These are phyloP conservation scores for Caenorhabditis japonica DNA, from an alignment of 2,888 invertebrate species.

Conservation along the genomic window DNA sequence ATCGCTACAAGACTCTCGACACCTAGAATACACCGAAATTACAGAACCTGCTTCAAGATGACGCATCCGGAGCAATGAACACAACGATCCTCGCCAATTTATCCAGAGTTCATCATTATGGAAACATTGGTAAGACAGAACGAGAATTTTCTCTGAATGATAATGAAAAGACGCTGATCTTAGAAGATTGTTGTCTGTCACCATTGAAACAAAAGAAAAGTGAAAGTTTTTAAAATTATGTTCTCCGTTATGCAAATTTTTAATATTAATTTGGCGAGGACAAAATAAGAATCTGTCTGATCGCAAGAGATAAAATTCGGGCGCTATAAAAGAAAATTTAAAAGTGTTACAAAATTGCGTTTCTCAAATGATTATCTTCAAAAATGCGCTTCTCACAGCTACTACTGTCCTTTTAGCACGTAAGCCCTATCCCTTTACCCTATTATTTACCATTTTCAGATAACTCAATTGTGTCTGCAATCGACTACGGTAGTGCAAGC, in stretches of 20 bases:
- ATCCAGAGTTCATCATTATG: constrained; percentile 22
- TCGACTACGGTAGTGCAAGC: constrained; percentile 39
- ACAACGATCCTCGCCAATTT: constrained; percentile 7
- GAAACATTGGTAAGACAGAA: constrained; percentile 22
- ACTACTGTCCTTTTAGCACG: constrained; percentile 14
- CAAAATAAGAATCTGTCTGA: constrained; percentile 1
- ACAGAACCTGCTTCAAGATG: constrained; percentile 34
- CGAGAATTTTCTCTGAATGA: background rate
- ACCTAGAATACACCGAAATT: no score
- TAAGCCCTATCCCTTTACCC: background rate
- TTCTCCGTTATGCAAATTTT: constrained; percentile 10
- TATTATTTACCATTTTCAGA: constrained; percentile 21
- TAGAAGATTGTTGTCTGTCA: background rate
- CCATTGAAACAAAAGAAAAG: background rate
- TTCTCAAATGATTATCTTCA: constrained; percentile 25
- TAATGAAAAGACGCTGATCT: background rate
- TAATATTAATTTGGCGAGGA: constrained; percentile 13
- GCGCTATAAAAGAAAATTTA: constrained; percentile 26
- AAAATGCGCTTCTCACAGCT: constrained; percentile 6
- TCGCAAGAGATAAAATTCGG: constrained; percentile 39
- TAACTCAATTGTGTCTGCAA: constrained; percentile 37
- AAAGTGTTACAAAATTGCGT: background rate
- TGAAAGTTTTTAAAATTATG: constrained; percentile 22
- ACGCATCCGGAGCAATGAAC: constrained; percentile 18
- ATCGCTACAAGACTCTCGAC: no score